Percentiles rank a stretch among this genome's conserved stretches.
These are phyloP conservation scores for Lysandra coridon DNA, from an alignment of 2,888 invertebrate genomes.

Conservation along the genomic window DNA sequence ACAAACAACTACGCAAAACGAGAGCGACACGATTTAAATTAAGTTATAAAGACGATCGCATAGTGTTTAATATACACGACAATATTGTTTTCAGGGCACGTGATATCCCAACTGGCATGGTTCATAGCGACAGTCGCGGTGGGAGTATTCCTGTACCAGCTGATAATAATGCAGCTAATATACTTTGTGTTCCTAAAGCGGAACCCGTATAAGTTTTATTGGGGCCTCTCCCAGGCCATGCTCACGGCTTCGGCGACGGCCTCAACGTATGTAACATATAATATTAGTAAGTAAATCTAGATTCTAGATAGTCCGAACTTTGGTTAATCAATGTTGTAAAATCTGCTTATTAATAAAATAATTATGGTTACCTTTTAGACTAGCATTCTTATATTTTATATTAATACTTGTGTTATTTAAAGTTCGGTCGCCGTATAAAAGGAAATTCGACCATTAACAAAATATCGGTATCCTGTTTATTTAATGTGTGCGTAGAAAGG, in stretches of 20 bases:
- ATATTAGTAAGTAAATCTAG: conserved; percentile 31
- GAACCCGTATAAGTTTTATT: conserved; percentile 93
- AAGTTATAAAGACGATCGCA: no score
- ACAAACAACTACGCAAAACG: no score
- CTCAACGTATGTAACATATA: conserved; percentile 86
- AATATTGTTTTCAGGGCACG: conserved; percentile 67
- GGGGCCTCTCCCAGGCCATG: conserved; percentile 89
- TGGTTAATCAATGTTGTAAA: not conserved
- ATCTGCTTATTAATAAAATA: not conserved
- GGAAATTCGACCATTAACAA: no score
- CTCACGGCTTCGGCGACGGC: conserved; percentile 94
- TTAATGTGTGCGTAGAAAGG: no score
- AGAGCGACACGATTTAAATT: no score
- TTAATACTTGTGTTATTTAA: not conserved
- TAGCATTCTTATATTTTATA: not conserved
- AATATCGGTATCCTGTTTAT: no score
- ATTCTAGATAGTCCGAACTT: conserved; percentile 8
- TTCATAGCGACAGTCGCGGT: conserved; percentile 91
- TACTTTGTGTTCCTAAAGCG: conserved; percentile 89
- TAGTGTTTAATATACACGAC: not conserved
- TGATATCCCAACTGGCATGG: conserved; percentile 84
- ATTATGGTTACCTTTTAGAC: not conserved
- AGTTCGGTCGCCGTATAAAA: no score
- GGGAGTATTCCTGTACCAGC: conserved; percentile 91
- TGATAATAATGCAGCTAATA: conserved; percentile 90